Percentiles rank a stretch among this genome's conserved stretches.
Conservation (phyloP, 2,888 invertebrate species). For the Drymonia ruficornis region DNA sequence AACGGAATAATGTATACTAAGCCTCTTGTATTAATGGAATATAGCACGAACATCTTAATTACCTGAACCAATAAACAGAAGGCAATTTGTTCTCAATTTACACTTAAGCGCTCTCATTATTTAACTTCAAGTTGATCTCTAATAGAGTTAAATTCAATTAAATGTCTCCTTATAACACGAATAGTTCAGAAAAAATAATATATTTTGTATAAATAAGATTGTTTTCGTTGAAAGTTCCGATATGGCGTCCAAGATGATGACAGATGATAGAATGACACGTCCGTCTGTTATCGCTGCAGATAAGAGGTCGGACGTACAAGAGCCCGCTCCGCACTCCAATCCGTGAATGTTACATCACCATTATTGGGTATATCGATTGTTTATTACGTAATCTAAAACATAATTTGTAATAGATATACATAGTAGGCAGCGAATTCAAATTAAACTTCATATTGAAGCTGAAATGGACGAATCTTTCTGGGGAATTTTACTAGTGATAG, state of each 20-base stretch:
- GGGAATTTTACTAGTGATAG: no score
- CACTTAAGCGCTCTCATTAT: not conserved
- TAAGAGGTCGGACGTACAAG: conserved; percentile 35
- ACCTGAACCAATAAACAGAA: not conserved
- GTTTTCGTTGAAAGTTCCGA: conserved; percentile 6
- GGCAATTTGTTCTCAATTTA: not conserved
- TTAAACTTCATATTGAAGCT: no score
- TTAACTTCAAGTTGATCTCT: not conserved
- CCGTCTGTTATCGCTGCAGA: conserved; percentile 28
- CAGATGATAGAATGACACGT: conserved; percentile 9
- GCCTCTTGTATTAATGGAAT: not conserved
- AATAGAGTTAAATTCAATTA: not conserved
- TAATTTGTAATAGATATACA: no score
- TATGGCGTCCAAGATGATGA: conserved; percentile 16
- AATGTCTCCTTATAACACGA: not conserved
- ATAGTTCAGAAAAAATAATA: not conserved
- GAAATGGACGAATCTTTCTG: no score
- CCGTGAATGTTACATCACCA: conserved; percentile 30
- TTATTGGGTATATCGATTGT: conserved; percentile 7
- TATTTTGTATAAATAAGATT: not conserved
- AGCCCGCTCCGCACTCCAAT: conserved; percentile 18
- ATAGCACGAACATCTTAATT: no score
- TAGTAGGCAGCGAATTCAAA: no score
- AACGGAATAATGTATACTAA: not conserved
- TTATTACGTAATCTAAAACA: no score